Base-by-base conservation (phyloP, 2,888 invertebrate genomes). In the Drosophila niveifrons region DNA sequence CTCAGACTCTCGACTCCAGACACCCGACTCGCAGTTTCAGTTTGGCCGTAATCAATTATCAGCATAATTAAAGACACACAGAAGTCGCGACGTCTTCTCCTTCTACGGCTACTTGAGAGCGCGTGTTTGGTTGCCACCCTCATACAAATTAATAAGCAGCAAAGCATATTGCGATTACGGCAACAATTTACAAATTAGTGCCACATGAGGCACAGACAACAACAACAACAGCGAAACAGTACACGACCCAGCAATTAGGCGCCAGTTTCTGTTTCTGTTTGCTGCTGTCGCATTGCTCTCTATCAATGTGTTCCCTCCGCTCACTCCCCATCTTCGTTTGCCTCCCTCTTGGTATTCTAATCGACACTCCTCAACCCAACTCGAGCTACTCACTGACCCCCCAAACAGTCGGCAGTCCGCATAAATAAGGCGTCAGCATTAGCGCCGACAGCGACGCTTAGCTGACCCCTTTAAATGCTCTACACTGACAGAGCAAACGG, bases 101-200 rank as follows among this genome's bases (percentile, higher is more conserved):
- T 23, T 13, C 39, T 9, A 13, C 13, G 13, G 39, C 23, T 23
- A 23, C 23, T 23, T 23, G 23, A 23, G 23, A 23, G 23, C 23
- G 23, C 31, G 31, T 10, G 31, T 8, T 62, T 44, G 55, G 69
- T 28, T 59, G 67, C 84, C 85, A 73, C 73, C 82, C 82, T 70
- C 75, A 61, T 71, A 70, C 78, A 88, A 83, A 86, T 83, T 83
- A 88, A 88, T 83, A 83, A 83, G 82, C 78, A 72, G 68, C 74
- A 72, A 79, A 72, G 83, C 81, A 86, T 82, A 71, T 88, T 85
- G 78, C 88, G 88, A 83, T 83, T 83, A 88, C 83, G 78, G 78
- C 78, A 78, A 83, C 83, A 82, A 88, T 88, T 88, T 83, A 86
- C 87, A 83, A 83, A 83, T 83, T 83, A 86, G 86, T 82, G 82